Conservation (phyloP, 2,797 vertebrate species). For the Gouania willdenowi region DNA sequence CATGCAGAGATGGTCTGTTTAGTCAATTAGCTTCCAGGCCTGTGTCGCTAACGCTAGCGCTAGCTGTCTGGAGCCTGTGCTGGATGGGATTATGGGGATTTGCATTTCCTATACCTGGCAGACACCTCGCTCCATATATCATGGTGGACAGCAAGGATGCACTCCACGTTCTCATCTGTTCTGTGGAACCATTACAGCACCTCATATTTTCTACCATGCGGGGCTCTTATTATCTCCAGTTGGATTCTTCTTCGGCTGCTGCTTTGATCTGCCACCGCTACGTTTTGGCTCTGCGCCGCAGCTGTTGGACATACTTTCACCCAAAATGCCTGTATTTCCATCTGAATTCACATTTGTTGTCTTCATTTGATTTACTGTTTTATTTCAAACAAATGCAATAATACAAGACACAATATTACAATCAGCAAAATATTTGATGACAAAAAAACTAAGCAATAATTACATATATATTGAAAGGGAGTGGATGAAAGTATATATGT, state of each 20-base stretch:
- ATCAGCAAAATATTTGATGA: too few species aligned
- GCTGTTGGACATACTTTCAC: constrained; percentile 8
- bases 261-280: constrained; percentile 42
- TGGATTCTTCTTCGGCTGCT: constrained; percentile 1
- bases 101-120: constrained; percentile 31
- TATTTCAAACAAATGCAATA: too few species aligned
- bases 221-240: constrained; percentile 36
- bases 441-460: too few species aligned
- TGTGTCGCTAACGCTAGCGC: constrained; percentile 18
- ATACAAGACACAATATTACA: too few species aligned
- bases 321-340: constrained; percentile 21
- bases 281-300: constrained; percentile 6
- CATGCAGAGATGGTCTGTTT: constrained; percentile 39
- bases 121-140: constrained; percentile 5
- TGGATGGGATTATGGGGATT: constrained; percentile 21
- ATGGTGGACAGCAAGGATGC: constrained; percentile 21
- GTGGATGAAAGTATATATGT: too few species aligned
- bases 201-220: constrained; percentile 26
- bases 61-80: constrained; percentile 7
- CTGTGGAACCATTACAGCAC: constrained; percentile 19
- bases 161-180: constrained; percentile 19
- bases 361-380: too few species aligned
- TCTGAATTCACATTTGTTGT: constrained; percentile 29
- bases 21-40: constrained; percentile 42
- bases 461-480: too few species aligned